Conservation (phyloP, 2,113 vertebrate genomes). For the Prietella phreatophila region DNA sequence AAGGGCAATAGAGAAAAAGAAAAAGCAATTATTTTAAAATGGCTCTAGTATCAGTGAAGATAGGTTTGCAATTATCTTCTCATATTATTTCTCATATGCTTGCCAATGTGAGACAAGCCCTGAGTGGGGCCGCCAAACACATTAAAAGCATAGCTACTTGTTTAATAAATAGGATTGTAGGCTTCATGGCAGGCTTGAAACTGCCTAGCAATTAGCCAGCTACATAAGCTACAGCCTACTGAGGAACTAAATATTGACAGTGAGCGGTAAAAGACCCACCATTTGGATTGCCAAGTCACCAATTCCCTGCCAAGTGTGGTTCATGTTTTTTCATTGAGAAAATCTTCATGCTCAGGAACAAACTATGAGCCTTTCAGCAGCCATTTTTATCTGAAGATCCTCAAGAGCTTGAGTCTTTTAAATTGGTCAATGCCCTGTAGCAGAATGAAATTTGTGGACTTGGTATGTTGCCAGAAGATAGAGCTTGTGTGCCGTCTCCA, state of each 20-base stretch:
- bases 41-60: background rate
- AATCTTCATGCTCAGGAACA: background rate
- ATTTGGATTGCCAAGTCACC: conserved; percentile 10
- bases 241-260: conserved; percentile 25
- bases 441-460: conserved; percentile 4
- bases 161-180: background rate
- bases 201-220: conserved; percentile 5
- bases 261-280: conserved; percentile 18
- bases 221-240: conserved; percentile 15
- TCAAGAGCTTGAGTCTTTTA: background rate
- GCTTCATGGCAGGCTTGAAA: conserved; percentile 8
- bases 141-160: background rate
- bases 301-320: conserved; percentile 17
- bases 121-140: background rate
- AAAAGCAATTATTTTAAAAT: background rate
- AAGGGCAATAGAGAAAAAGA: background rate
- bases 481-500: background rate
- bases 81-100: background rate
- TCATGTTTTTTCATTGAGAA: conserved; percentile 7
- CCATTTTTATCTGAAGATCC: conserved; percentile 10
- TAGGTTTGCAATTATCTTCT: background rate
- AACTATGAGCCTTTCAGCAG: conserved; percentile 3
- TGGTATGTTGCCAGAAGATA: conserved; percentile 5
- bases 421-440: background rate
- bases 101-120: background rate